A percentile compares a stretch with the other conserved stretches of the same genome.
Evolutionary conservation across 2,797 vertebrate species (phyloP).

Genomic region (Anas capensis): DNA sequence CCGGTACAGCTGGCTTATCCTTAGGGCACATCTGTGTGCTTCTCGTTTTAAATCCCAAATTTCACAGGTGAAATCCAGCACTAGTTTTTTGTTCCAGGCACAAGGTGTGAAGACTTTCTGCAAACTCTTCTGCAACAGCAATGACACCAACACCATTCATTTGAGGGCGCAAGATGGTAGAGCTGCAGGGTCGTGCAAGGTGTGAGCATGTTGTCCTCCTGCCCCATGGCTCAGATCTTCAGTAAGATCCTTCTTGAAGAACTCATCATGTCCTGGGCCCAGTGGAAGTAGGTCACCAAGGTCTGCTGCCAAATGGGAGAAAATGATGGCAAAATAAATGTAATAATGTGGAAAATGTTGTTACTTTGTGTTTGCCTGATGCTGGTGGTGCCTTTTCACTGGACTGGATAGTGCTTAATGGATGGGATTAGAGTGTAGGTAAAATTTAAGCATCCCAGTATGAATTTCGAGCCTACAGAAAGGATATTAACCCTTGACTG

Average conservation of each 20-base stretch:
- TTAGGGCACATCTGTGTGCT: neutral
- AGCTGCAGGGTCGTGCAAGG: rapidly evolving
- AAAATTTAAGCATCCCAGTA: neutral
- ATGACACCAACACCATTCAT: neutral
- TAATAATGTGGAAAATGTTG: neutral
- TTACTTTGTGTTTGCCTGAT: slow-evolving; percentile 28
- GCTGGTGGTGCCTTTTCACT: neutral
- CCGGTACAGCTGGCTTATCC: neutral
- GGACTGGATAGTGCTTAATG: neutral
- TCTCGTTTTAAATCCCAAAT: neutral
- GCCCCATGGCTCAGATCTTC: rapidly evolving
- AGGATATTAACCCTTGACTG: neutral
- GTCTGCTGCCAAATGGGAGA: neutral
- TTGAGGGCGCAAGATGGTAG: neutral
- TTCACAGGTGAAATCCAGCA: neutral
- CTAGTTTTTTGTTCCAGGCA: neutral
- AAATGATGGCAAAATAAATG: neutral
- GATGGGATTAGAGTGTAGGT: slow-evolving; percentile 13
- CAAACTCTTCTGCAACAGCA: neutral
- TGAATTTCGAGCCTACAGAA: neutral
- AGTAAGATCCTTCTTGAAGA: neutral
- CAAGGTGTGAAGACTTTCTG: neutral
- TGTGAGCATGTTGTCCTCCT: neutral
- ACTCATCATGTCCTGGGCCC: neutral
- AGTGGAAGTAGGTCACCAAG: neutral